phyloP scores from a whole-genome alignment of 2,113 vertebrate species.

The Ciconia boyciana region DNA sequence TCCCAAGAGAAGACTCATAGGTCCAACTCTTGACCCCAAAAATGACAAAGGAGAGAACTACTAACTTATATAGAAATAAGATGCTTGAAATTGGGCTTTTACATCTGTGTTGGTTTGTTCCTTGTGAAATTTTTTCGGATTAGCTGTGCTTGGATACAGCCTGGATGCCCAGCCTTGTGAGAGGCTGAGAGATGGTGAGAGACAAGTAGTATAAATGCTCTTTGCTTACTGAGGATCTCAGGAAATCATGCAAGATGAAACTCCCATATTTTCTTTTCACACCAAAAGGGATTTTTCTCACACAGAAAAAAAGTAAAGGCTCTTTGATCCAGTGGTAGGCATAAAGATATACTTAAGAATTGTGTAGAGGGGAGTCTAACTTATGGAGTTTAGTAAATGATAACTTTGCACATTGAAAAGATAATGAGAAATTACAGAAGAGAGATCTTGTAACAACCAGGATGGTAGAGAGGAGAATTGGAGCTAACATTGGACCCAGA shows the following conservation, averaged over 20 bases:
- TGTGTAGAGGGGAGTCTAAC: not conserved
- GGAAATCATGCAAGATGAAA: not conserved
- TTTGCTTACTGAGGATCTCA: not conserved
- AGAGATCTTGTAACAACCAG: not conserved
- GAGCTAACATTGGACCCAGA: not conserved
- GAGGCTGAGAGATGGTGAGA: not conserved
- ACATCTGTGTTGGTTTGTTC: not conserved
- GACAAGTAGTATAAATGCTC: not conserved
- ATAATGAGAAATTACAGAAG: not conserved
- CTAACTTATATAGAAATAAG: not conserved
- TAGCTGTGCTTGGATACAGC: not conserved
- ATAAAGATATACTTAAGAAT: not conserved
- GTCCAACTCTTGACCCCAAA: not conserved
- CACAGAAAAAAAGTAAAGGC: not conserved
- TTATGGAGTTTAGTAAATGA: not conserved
- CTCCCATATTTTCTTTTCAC: not conserved
- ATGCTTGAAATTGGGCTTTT: not conserved
- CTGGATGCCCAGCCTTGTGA: not conserved
- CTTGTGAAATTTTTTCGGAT: not conserved
- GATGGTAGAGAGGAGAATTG: not conserved
- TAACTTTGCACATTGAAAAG: not conserved
- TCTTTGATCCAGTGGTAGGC: not conserved
- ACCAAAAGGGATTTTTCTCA: not conserved
- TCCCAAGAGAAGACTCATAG: not conserved
- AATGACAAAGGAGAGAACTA: not conserved